Evolutionary conservation across 92 coral and sea anemone species (phyloP), one percentile per base, ranked within the genome.

Genomic region (Bergia puertoricense): DNA sequence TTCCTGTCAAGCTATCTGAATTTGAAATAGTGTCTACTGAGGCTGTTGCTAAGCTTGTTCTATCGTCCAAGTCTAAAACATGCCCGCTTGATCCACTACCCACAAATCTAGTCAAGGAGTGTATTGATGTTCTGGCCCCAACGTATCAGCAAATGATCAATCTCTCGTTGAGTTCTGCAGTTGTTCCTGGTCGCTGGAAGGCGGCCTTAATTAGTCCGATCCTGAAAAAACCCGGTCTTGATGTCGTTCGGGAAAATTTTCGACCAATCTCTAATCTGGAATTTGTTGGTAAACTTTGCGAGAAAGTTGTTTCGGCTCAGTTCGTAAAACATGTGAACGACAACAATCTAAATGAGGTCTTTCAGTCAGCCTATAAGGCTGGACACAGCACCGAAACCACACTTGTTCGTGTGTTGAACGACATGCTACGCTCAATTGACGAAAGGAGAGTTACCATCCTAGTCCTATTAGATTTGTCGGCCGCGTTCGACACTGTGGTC

Each of bases 61-160:
- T 20, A 72, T 72, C 76, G 42, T 72, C 76, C 76, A 72, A 72
- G 76, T 72, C 76, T 39, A 72, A 72, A 39, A 72, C 76, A 69
- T 69, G 74, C 39, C 38, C 6, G 39, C 74, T 69, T 22, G 74
- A 69, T 69, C 74, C 74, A 36, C 38, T 69, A 65, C 71, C 71
- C 20, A 65, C 71, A 65, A 65, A 65, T 65, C 71, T 65, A 8
- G 71, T n/a, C 71, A 65, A 65, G 71, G 71, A 65, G 71, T 65
- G 71, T 65, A 65, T 65, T 65, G 71, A 65, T 65, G 71, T 65
- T 65, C 23, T 65, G 71, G 71, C 71, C 11, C 39, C 74, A 69
- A 69, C 23, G n/a, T 66, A 66, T 66, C 5, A 66, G 30, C 73
- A 66, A 23, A 18, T 66, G 73, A 66, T 8, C 73, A 66, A 66